Conservation (phyloP, 2,113 vertebrate genomes). For the Malurus cyaneus region DNA sequence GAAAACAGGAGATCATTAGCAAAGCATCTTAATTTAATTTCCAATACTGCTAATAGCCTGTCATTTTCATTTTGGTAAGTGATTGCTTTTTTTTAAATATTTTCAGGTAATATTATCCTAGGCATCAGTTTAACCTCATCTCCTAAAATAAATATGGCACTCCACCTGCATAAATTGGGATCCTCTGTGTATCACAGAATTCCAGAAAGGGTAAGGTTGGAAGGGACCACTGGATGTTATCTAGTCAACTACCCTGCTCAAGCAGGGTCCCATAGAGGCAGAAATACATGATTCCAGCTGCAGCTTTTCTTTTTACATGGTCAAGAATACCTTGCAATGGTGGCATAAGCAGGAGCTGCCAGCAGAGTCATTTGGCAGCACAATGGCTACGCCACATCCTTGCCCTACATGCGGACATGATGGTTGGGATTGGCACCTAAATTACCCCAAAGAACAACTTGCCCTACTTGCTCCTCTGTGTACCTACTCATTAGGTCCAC, state of each 20-base stretch:
- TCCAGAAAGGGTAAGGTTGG: neutral
- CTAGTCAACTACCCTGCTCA: neutral
- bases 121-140: neutral
- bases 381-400: neutral
- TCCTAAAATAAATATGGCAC: neutral
- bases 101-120: neutral
- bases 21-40: neutral
- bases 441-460: neutral
- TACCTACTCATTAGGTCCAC: neutral
- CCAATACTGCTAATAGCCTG: neutral
- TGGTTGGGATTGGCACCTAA: neutral
- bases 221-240: neutral
- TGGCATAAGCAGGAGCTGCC: neutral
- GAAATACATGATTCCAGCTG: neutral
- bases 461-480: neutral
- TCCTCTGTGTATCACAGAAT: neutral
- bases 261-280: neutral
- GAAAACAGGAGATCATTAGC: neutral
- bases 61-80: neutral
- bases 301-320: neutral
- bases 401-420: neutral
- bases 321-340: neutral
- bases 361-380: neutral
- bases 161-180: neutral
- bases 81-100: neutral